Percentiles rank a stretch among this genome's conserved stretches.
Evolutionary conservation across 2,888 invertebrate genomes (phyloP).

Genomic region (Idaea dimidiata): DNA sequence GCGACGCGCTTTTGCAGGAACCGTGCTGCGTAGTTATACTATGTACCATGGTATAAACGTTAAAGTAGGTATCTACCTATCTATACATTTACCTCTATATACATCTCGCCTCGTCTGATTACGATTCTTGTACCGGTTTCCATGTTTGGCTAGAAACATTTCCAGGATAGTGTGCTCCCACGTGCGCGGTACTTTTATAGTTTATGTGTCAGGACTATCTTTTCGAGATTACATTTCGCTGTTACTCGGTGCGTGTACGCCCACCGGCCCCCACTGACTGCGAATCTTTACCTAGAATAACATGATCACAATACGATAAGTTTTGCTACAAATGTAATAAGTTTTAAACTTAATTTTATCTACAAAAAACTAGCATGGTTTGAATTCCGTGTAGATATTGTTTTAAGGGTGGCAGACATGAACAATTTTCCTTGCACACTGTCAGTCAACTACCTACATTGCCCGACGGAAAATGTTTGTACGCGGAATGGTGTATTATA

Average conservation of each 20-base stretch:
- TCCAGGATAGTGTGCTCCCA: conserved; percentile 32
- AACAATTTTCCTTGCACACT: no score
- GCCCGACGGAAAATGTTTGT: no score
- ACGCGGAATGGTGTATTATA: no score
- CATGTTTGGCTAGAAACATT: conserved; percentile 23
- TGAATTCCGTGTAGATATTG: no score
- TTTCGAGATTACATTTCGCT: conserved; percentile 56
- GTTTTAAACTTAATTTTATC: background rate
- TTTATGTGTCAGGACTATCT: conserved; percentile 63
- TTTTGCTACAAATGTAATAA: conserved; percentile 7
- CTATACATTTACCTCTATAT: background rate
- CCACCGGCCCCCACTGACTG: conserved; percentile 51
- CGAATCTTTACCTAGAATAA: conserved; percentile 26
- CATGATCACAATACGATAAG: conserved; percentile 29
- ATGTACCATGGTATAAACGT: no score
- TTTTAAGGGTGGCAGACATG: no score
- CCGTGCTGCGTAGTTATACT: no score
- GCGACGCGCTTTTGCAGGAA: no score
- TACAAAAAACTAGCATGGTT: background rate
- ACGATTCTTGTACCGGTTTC: conserved; percentile 14
- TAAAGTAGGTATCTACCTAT: background rate
- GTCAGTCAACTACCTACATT: no score
- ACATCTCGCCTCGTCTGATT: conserved; percentile 10
- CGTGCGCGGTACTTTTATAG: conserved; percentile 42
- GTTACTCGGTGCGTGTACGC: conserved; percentile 52